phyloP scores from a whole-genome alignment of 2,888 invertebrate genomes.

The Watsonalla cultraria region DNA sequence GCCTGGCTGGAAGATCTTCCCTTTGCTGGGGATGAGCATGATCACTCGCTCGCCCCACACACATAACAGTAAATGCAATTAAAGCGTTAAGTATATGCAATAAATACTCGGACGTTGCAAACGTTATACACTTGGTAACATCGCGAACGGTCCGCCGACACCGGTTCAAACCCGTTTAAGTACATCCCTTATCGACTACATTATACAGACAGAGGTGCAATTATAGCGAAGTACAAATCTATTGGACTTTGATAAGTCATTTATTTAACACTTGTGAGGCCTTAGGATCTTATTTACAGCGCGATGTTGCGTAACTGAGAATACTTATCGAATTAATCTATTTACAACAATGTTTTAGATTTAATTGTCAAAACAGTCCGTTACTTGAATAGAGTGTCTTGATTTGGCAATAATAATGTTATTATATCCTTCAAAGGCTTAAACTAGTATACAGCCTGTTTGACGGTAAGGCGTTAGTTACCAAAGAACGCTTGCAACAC shows the following conservation, averaged over 20 bases:
- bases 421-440: too few species aligned
- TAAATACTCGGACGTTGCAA: background rate
- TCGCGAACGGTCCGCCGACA: background rate
- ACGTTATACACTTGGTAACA: background rate
- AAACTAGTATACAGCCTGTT: too few species aligned
- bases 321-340: too few species aligned
- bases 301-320: background rate
- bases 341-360: too few species aligned
- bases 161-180: conserved; percentile 3
- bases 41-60: too few species aligned
- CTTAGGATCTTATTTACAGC: background rate
- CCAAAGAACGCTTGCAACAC: too few species aligned
- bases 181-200: conserved; percentile 1
- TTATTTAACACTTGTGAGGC: background rate
- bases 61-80: background rate
- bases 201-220: background rate
- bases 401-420: too few species aligned
- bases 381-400: too few species aligned
- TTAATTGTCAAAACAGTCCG: too few species aligned
- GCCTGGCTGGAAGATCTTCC: too few species aligned
- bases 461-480: too few species aligned
- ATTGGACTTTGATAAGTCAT: background rate
- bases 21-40: too few species aligned
- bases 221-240: background rate
- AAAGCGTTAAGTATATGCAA: background rate